These are phyloP conservation scores for Ips typographus DNA, from an alignment of 1,140 invertebrate genomes.

Conservation along the genomic window DNA sequence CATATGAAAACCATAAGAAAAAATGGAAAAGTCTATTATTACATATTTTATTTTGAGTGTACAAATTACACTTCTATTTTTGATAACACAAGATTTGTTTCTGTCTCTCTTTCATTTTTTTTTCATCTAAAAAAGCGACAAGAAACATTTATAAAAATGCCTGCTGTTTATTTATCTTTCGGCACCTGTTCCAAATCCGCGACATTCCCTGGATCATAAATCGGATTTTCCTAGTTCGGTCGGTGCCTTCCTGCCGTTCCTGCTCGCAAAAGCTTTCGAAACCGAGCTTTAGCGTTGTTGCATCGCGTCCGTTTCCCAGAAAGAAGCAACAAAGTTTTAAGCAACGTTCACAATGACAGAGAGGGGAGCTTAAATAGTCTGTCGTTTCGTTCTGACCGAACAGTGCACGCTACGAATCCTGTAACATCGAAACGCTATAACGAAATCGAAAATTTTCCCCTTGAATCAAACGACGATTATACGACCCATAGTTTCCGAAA, in stretches of 20 bases:
- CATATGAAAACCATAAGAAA: too few relatives aligned
- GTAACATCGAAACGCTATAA: too few relatives aligned
- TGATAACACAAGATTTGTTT: too few relatives aligned
- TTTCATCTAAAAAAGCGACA: too few relatives aligned
- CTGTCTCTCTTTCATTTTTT: too few relatives aligned
- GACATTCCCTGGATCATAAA: neutral
- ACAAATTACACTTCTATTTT: too few relatives aligned
- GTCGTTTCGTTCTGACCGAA: conserved; percentile 15
- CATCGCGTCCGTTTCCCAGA: conserved; percentile 27
- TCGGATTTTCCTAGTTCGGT: neutral
- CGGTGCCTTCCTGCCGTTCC: neutral
- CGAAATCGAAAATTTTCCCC: neutral
- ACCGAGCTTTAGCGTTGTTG: conserved; percentile 10
- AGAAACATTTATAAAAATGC: neutral
- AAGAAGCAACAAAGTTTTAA: conserved; percentile 27
- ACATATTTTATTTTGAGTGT: too few relatives aligned
- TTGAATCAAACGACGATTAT: conserved; percentile 4
- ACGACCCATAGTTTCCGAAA: neutral
- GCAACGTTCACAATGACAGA: conserved; percentile 20
- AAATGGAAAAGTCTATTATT: too few relatives aligned
- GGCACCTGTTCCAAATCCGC: conserved; percentile 8
- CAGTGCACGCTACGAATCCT: conserved; percentile 29
- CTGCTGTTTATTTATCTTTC: neutral
- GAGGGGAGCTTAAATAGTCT: conserved; percentile 39
- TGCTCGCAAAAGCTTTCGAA: conserved; percentile 1